Conservation (phyloP, 2,797 vertebrate species). For the Danio tinwini region DNA sequence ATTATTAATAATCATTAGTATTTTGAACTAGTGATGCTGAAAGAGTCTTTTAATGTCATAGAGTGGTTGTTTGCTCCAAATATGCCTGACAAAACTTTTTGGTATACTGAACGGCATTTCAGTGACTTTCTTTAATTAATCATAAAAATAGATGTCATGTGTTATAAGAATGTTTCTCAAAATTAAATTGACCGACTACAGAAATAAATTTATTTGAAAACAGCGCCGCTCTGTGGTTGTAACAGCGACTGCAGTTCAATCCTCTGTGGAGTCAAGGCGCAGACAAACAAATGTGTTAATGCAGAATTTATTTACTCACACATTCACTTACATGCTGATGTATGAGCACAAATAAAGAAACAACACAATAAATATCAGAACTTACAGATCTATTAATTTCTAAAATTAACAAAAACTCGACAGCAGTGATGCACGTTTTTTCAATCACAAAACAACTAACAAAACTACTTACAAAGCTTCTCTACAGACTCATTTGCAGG, state of each 20-base stretch:
- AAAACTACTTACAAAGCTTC: too few relatives aligned
- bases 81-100: too few relatives aligned
- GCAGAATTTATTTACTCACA: slow-evolving; percentile 28
- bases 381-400: background rate
- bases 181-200: background rate
- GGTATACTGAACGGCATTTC: too few relatives aligned
- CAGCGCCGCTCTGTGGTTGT: slow-evolving; percentile 19
- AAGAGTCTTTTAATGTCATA: too few relatives aligned
- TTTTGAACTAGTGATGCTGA: too few relatives aligned
- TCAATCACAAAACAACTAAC: background rate
- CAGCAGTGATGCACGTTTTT: background rate
- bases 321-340: background rate
- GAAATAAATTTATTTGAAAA: background rate
- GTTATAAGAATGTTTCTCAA: background rate
- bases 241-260: background rate
- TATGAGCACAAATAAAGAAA: background rate
- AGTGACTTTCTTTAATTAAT: too few relatives aligned
- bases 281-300: background rate
- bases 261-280: too few relatives aligned
- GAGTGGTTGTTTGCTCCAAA: too few relatives aligned
- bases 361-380: background rate
- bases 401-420: background rate
- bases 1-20: too few relatives aligned
- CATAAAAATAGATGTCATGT: too few relatives aligned
- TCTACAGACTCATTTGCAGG: slow-evolving; percentile 21